Evolutionary conservation across 2,888 invertebrate genomes (phyloP).

Genomic region (Amitus sp.): DNA sequence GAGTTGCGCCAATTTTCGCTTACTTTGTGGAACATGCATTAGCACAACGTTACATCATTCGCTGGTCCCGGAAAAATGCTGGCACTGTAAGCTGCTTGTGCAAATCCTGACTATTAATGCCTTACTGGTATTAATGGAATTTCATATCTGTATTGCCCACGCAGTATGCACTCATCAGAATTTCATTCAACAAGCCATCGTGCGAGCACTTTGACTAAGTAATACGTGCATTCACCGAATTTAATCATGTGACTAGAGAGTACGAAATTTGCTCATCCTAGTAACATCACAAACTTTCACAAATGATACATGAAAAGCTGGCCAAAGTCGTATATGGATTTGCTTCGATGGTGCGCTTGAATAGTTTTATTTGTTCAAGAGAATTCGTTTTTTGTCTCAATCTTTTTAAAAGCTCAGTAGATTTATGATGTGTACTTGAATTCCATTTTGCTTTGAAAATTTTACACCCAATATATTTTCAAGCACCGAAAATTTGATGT

Average conservation of each 20-base stretch:
- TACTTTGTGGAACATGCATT: background rate
- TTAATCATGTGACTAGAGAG: background rate
- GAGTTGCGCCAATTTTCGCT: too few species aligned
- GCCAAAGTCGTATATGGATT: too few species aligned
- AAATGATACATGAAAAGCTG: too few species aligned
- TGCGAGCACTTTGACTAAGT: slow-evolving; percentile 1
- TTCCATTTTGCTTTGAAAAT: too few species aligned
- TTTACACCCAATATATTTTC: too few species aligned
- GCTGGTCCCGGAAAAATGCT: slow-evolving; percentile 7
- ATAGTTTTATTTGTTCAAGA: too few species aligned
- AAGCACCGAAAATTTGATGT: too few species aligned
- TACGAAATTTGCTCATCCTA: background rate
- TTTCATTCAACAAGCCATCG: slow-evolving; percentile 12
- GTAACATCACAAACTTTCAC: too few species aligned
- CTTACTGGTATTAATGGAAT: slow-evolving; percentile 37
- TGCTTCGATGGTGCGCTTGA: too few species aligned
- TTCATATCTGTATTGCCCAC: slow-evolving; percentile 19
- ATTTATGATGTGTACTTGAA: too few species aligned
- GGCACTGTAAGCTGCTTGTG: slow-evolving; percentile 34
- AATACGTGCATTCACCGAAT: background rate
- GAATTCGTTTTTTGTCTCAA: too few species aligned
- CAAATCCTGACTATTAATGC: slow-evolving; percentile 38
- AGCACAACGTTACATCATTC: background rate
- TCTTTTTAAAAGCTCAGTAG: too few species aligned
- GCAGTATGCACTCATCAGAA: slow-evolving; percentile 18